Evolutionary conservation across 2,113 vertebrate genomes (phyloP), one percentile per base, ranked within the genome.

Genomic region (Platysteira castanea): DNA sequence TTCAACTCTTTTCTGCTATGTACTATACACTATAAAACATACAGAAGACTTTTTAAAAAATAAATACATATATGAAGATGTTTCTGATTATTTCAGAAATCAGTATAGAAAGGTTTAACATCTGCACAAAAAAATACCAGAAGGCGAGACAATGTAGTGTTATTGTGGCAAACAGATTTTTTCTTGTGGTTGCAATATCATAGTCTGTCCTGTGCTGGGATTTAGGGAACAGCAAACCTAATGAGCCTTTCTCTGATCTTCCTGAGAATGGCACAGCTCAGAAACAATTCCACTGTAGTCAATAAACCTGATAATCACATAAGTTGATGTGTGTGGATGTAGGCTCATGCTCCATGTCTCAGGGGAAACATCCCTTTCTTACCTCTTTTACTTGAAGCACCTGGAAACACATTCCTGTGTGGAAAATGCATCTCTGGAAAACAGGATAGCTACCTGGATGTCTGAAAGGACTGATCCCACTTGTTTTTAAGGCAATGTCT

Each of bases 341-440:
- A 54, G 26, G 31, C 27, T 65, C 57, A 41, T 44, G 26, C 44
- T 88, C 30, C n/a, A 4, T 1, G 3, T 56, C 49, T 78, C 70
- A 57, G 15, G 37, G 13, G 23, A 88, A 57, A 31, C 4, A 24
- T 53, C 28, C 37, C 59, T 82, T 49, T 84, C 76, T 71, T 57
- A n/a, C 28, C 57, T 85, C 65, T 87, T 94, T 76, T 39, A 88
- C 50, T 42, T 75, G 39, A 42, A 63, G 65, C 21, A 57, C 46
- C 71, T 88, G 79, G 50, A 52, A 91, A 84, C 35, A 33, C 11
- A 47, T 57, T 49, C 21, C 50, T 24, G 8, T 60, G 73, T 67
- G 16, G 95, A 90, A 85, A 97, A 73, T 9, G 39, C 33, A 59
- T 49, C 77, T 85, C 68, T 81, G 79, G 59, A 87, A 97, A 95